Conservation (phyloP, 2,113 vertebrate genomes). For the Isurus oxyrinchus region DNA sequence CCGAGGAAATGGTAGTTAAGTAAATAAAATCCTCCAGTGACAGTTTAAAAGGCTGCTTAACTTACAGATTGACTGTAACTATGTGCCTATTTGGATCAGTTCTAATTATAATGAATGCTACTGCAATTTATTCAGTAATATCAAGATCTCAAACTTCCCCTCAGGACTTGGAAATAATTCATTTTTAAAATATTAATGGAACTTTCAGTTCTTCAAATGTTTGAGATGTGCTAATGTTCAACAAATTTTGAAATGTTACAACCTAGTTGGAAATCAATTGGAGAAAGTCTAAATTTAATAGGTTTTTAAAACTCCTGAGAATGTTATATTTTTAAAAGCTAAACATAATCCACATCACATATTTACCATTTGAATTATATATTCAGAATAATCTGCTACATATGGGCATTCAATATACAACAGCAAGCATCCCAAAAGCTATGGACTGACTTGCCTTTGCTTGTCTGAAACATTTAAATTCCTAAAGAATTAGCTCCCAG, state of each 20-base stretch:
- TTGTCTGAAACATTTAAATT: background rate
- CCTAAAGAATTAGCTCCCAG: background rate
- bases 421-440: background rate
- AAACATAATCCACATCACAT: background rate
- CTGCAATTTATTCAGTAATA: background rate
- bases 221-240: background rate
- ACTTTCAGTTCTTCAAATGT: background rate
- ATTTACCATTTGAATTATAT: background rate
- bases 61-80: background rate
- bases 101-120: background rate
- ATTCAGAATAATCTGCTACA: background rate
- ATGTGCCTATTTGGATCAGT: background rate
- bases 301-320: background rate
- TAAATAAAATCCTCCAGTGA: background rate
- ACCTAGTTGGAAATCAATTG: background rate
- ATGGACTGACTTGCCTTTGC: background rate
- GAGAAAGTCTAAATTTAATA: background rate
- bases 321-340: background rate
- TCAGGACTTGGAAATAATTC: background rate
- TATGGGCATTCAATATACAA: background rate
- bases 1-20: no score
- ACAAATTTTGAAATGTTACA: background rate
- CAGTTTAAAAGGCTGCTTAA: background rate
- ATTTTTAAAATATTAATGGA: background rate
- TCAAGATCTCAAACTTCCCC: background rate